Evolutionary conservation across 2,888 invertebrate genomes (phyloP).

Genomic region (Drosophila subquinaria): DNA sequence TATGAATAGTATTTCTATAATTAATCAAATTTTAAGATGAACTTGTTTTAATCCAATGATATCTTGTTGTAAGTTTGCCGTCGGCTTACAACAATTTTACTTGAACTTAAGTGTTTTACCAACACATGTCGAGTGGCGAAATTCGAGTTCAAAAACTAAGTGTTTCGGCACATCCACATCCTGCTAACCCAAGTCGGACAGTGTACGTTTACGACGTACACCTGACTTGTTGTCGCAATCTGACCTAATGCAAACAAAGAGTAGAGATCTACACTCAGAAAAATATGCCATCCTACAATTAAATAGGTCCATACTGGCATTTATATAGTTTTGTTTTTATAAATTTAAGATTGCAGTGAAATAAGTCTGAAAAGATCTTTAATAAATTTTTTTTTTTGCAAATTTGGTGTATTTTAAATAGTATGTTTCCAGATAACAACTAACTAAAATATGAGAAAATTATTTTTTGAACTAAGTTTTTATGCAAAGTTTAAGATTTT

Average conservation of each 20-base stretch:
- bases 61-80: conserved; percentile 22
- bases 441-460: too few relatives aligned
- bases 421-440: too few relatives aligned
- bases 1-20: not conserved
- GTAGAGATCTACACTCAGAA: conserved; percentile 1
- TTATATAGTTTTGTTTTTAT: too few relatives aligned
- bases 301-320: too few relatives aligned
- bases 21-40: not conserved
- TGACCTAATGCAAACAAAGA: conserved; percentile 43
- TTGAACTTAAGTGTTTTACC: conserved; percentile 57
- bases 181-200: conserved; percentile 43
- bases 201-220: conserved; percentile 18
- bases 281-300: too few relatives aligned
- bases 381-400: too few relatives aligned
- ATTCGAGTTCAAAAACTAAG: conserved; percentile 20
- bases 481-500: too few relatives aligned
- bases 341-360: too few relatives aligned
- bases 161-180: conserved; percentile 23
- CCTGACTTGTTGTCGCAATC: conserved; percentile 53
- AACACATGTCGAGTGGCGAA: conserved; percentile 44
- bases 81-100: conserved; percentile 25
- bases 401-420: too few relatives aligned
- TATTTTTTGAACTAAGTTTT: too few relatives aligned
- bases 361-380: too few relatives aligned
- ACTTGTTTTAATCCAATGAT: not conserved